Conservation (phyloP, 2,113 vertebrate species). For the Zosterops borbonicus region DNA sequence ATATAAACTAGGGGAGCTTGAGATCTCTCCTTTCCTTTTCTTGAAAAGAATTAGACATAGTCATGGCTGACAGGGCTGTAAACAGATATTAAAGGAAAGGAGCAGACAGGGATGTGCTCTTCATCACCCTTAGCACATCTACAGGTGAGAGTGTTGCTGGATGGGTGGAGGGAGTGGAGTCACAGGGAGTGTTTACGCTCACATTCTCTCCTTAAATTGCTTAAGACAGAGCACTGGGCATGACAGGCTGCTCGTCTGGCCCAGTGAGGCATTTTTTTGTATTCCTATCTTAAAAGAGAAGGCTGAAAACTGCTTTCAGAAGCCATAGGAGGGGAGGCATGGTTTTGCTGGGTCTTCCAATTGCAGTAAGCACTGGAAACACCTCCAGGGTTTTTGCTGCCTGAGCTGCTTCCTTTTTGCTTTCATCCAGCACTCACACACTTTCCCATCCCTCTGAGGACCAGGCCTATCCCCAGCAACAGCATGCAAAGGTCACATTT, state of each 20-base stretch:
- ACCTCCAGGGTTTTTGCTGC: conserved; percentile 1
- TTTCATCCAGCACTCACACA: not conserved
- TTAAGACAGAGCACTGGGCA: not conserved
- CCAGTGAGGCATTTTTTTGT: not conserved
- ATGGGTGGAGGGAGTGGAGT: not conserved
- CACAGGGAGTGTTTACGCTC: not conserved
- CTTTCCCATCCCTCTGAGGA: not conserved
- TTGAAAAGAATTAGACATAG: not conserved
- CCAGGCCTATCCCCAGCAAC: not conserved
- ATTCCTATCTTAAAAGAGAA: not conserved
- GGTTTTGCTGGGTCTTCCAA: not conserved
- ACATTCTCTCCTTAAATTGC: not conserved
- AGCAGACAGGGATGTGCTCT: not conserved
- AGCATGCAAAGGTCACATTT: not conserved
- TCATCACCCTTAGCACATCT: not conserved
- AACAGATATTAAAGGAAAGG: not conserved
- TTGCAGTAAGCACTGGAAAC: not conserved
- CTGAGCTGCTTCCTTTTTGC: not conserved
- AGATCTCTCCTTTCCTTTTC: not conserved
- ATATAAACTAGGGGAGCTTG: not conserved
- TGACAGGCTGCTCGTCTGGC: fast-evolving
- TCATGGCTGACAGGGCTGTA: not conserved
- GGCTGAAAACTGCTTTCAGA: not conserved
- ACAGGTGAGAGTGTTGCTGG: not conserved
- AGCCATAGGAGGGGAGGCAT: not conserved